Evolutionary conservation across 2,888 invertebrate genomes (phyloP).

Genomic region (Eucera pruinosa): DNA sequence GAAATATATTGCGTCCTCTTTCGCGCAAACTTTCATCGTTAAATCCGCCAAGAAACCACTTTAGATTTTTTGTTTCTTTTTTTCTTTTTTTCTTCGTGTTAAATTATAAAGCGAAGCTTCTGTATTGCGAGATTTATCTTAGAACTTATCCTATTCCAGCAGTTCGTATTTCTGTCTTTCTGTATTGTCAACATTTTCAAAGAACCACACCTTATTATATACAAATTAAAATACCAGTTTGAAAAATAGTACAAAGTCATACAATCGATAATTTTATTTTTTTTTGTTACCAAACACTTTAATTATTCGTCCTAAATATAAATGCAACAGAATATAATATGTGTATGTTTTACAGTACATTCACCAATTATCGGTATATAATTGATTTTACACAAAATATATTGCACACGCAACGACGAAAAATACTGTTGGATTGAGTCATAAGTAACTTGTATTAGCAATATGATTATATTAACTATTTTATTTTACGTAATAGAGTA

Average conservation of each 20-base stretch:
- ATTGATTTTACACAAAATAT: slow-evolving; percentile 33
- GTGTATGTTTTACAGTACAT: slow-evolving; percentile 30
- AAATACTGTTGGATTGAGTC: no score
- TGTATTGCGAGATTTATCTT: background rate
- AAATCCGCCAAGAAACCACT: background rate
- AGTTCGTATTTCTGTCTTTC: background rate
- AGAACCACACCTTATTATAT: background rate
- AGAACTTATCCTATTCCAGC: slow-evolving; percentile 6
- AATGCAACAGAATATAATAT: slow-evolving; percentile 22
- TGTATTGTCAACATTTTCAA: slow-evolving; percentile 42
- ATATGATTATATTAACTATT: no score
- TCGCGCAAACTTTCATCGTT: background rate
- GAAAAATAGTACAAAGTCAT: slow-evolving; percentile 29
- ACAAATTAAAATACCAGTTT: slow-evolving; percentile 11
- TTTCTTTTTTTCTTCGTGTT: no score
- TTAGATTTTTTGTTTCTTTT: no score
- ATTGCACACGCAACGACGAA: slow-evolving; percentile 6
- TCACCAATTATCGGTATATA: slow-evolving; percentile 15
- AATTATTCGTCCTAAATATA: slow-evolving; percentile 23
- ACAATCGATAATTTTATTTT: slow-evolving; percentile 27
- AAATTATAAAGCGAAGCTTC: slow-evolving; percentile 21
- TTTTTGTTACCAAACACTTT: slow-evolving; percentile 32
- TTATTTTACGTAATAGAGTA: no score
- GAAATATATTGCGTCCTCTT: slow-evolving; percentile 9
- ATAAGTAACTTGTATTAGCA: no score